Conservation (phyloP, 2,113 vertebrate species). For the Hippocampus comes region DNA sequence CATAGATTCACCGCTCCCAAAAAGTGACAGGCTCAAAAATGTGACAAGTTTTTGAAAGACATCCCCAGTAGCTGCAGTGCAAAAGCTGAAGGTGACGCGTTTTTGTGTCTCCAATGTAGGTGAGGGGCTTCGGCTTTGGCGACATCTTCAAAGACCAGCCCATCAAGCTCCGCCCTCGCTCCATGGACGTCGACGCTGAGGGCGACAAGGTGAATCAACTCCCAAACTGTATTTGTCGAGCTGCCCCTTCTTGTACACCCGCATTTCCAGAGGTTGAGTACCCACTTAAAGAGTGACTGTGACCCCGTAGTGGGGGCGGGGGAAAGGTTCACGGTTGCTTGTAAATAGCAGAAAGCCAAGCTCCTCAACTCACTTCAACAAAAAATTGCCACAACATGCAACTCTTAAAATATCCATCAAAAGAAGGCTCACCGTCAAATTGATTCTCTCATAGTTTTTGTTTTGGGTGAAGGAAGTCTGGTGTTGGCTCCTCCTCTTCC, state of each 20-base stretch:
- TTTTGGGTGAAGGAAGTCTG: slow-evolving; percentile 36
- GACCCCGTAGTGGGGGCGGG: too few species aligned
- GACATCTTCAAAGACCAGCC: slow-evolving; percentile 98
- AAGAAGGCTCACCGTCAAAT: too few species aligned
- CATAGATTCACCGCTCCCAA: too few species aligned
- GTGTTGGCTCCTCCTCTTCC: slow-evolving; percentile 49
- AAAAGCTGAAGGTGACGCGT: neutral
- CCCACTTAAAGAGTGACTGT: too few species aligned
- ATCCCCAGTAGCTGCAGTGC: neutral
- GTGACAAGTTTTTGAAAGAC: neutral
- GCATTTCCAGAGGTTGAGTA: neutral
- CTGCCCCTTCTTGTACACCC: neutral
- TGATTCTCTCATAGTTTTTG: slow-evolving; percentile 16
- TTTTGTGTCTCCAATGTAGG: slow-evolving; percentile 26
- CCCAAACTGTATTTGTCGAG: neutral
- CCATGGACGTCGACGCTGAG: slow-evolving; percentile 87
- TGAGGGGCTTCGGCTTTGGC: slow-evolving; percentile 94
- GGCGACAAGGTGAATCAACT: slow-evolving; percentile 80
- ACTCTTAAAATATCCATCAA: too few species aligned
- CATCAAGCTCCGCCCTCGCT: slow-evolving; percentile 92
- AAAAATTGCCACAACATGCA: too few species aligned
- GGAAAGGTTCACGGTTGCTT: too few species aligned
- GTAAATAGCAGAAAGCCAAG: too few species aligned
- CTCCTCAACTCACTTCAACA: too few species aligned
- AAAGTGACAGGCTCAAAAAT: neutral